These are phyloP conservation scores for Drosophila silvestris DNA, from an alignment of 2,888 invertebrate species.

Conservation along the genomic window DNA sequence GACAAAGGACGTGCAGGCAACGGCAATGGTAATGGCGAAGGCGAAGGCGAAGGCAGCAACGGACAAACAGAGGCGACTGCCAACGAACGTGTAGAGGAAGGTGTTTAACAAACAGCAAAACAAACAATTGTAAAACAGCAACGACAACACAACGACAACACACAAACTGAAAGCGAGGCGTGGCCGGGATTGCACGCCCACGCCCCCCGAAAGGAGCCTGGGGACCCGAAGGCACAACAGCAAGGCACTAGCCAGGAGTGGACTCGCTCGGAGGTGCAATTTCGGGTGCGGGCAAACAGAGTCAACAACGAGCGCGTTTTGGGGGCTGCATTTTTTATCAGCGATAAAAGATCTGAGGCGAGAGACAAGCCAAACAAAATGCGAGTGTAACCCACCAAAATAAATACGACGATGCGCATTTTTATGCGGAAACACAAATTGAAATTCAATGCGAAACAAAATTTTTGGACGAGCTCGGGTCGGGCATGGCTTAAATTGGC, in stretches of 20 bases:
- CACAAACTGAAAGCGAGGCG: constrained; percentile 62
- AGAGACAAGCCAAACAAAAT: constrained; percentile 62
- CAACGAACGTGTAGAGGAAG: constrained; percentile 80
- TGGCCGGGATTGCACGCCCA: constrained; percentile 70
- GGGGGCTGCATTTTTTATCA: constrained; percentile 71
- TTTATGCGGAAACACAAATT: constrained; percentile 81
- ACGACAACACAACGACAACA: constrained; percentile 58
- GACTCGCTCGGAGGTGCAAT: constrained; percentile 46
- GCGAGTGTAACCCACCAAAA: constrained; percentile 66
- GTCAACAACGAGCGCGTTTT: constrained; percentile 37
- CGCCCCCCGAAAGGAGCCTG: constrained; percentile 49
- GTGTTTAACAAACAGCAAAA: constrained; percentile 85
- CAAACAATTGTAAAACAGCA: constrained; percentile 81
- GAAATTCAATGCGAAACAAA: constrained; percentile 78
- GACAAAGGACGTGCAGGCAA: constrained; percentile 76
- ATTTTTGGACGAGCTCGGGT: constrained; percentile 39
- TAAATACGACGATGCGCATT: constrained; percentile 67
- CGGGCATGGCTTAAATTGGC: constrained; percentile 65
- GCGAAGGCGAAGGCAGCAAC: constrained; percentile 2
- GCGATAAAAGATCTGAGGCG: constrained; percentile 73
- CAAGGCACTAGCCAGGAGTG: constrained; percentile 42
- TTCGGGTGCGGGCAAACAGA: constrained; percentile 44
- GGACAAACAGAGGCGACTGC: constrained; percentile 68
- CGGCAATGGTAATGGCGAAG: constrained; percentile 6
- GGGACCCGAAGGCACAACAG: constrained; percentile 5